Base-by-base conservation (phyloP, 2,888 invertebrate genomes). In the Leuctra nigra region DNA sequence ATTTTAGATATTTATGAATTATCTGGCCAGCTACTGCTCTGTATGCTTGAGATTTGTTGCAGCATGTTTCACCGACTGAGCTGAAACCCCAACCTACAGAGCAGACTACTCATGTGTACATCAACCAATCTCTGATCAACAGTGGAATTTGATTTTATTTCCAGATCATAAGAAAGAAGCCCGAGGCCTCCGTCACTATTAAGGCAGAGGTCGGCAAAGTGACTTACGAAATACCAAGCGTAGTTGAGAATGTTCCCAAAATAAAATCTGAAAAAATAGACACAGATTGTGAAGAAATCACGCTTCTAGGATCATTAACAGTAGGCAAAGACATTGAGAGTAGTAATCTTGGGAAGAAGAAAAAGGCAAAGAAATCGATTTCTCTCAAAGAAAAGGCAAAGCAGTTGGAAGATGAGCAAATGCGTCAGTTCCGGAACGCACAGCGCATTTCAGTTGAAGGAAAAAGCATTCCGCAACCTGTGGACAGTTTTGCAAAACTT, bases 361-460 rank as follows among this genome's bases (percentile, higher is more conserved):
- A 75, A 67, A 65, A 73, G 68, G 59, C 76, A 68, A 67, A 71
- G 63, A 65, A 77, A 67, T 62, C 20, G 14, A 7, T 41, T 39
- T 41, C 36, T 18, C 6, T 29, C 20, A 33, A 68, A 22, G 67
- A 78, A 72, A 68, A 71, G 67, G 56, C 74, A 67, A 66, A 70
- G 70, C 53, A 76, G 69, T 63, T 77, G 70, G 66, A 74, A 73
- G 63, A 76, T 75, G 68, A 69, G 76, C 60, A 72, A 72, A 59
- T 53, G 70, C 1, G 74, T 75, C 65, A 74, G 76, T 69, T 76
- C 22, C n/a, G 93, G 57, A 92, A 92, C 66, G 69, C 79, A 53
- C 75, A 91, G 68, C 82, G 82, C 47, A 92, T 97, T 60, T 83
- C 82, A 65, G 84, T 86, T 0, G 79, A 84, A 35, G 96, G 96